phyloP scores from a whole-genome alignment of 2,113 vertebrate species.

The Phylloscopus trochilus region DNA sequence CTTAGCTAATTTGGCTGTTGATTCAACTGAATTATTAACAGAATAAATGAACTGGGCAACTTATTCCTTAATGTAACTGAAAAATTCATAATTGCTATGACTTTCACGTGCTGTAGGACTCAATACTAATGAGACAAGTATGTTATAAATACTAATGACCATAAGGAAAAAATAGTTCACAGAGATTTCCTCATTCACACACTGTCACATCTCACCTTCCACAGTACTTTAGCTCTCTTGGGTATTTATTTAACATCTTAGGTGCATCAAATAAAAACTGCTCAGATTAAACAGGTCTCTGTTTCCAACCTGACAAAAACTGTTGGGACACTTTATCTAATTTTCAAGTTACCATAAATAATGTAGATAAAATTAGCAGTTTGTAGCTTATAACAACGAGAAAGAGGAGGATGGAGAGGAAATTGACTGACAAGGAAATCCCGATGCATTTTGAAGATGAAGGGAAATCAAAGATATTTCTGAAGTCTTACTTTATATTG shows the following conservation, averaged over 20 bases:
- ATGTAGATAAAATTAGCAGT: background rate
- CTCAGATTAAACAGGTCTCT: background rate
- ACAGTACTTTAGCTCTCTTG: background rate
- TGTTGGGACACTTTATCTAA: background rate
- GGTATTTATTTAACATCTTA: background rate
- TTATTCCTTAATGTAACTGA: background rate
- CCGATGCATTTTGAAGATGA: background rate
- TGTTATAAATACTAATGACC: background rate
- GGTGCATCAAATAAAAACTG: background rate
- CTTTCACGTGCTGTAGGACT: background rate
- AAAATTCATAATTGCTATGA: background rate
- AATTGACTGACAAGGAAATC: background rate
- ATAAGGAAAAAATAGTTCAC: background rate
- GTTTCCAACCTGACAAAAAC: background rate
- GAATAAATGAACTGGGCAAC: background rate
- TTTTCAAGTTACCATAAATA: background rate
- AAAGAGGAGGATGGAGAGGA: background rate
- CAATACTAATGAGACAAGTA: background rate
- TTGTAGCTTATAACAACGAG: background rate
- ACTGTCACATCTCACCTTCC: background rate
- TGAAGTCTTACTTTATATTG: background rate
- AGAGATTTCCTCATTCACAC: background rate
- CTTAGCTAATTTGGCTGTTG: background rate
- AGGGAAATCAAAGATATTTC: background rate
- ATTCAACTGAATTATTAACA: background rate